Conservation (phyloP, 2,888 invertebrate species). For the Agrypnus murinus region DNA sequence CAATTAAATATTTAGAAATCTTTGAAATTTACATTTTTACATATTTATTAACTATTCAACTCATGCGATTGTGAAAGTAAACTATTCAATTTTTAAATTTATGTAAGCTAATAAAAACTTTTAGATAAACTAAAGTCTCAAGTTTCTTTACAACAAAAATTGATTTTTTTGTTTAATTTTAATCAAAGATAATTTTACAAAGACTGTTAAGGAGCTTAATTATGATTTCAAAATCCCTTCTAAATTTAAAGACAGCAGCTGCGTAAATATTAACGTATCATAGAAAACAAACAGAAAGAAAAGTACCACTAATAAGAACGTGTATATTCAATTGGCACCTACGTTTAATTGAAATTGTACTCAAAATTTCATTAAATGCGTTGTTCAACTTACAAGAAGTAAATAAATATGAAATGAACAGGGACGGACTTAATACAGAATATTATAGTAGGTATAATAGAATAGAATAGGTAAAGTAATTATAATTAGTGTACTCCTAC, state of each 20-base stretch:
- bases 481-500: no score
- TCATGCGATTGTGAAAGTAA: background rate
- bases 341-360: conserved; percentile 1
- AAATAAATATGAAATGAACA: no score
- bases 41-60: conserved; percentile 16
- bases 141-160: no score
- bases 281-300: conserved; percentile 4
- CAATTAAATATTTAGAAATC: conserved; percentile 8
- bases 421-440: no score
- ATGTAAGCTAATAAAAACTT: background rate
- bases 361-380: background rate
- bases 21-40: conserved; percentile 8
- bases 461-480: no score
- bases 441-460: no score
- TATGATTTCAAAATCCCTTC: background rate
- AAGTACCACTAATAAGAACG: conserved; percentile 9
- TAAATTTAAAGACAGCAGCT: conserved; percentile 6
- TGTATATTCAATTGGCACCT: conserved; percentile 15
- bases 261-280: conserved; percentile 20
- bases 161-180: no score
- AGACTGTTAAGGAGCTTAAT: no score
- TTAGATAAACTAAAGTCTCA: no score
- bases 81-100: conserved; percentile 10
- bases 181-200: no score
- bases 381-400: no score